phyloP scores from a whole-genome alignment of 2,797 vertebrate genomes.

The Acanthiza pusilla region DNA sequence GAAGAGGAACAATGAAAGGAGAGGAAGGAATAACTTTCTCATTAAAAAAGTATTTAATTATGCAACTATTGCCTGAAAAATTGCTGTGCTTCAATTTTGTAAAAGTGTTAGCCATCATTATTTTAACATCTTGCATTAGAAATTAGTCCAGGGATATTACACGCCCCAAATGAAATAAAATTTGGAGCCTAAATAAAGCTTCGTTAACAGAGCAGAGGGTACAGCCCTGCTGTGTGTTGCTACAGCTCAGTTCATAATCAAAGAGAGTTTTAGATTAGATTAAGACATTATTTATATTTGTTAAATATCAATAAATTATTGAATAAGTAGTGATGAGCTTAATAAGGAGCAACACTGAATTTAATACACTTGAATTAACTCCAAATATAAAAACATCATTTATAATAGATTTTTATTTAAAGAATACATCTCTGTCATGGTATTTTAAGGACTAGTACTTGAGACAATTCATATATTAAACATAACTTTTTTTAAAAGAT shows the following conservation, averaged over 20 bases:
- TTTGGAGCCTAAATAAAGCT: not conserved
- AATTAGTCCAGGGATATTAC: not conserved
- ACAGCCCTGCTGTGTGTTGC: not conserved
- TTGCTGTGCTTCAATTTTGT: not conserved
- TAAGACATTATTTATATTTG: not conserved
- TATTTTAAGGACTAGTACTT: not conserved
- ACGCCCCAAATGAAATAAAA: not conserved
- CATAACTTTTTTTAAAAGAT: too few species aligned
- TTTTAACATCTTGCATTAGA: not conserved
- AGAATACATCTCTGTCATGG: not conserved
- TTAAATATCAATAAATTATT: slow-evolving; percentile 14
- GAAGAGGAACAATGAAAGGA: not conserved
- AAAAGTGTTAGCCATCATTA: not conserved
- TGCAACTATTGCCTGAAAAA: not conserved
- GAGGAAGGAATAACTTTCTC: not conserved
- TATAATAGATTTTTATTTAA: not conserved
- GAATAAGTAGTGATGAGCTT: not conserved
- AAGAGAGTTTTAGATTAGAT: not conserved
- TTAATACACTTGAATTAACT: not conserved
- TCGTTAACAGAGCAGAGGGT: not conserved
- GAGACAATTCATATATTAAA: not conserved
- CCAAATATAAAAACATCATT: not conserved
- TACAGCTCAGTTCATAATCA: not conserved
- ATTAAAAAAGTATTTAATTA: not conserved
- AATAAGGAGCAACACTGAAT: not conserved